Conservation (phyloP, 2,797 vertebrate genomes). For the Cheirogaleus major region DNA sequence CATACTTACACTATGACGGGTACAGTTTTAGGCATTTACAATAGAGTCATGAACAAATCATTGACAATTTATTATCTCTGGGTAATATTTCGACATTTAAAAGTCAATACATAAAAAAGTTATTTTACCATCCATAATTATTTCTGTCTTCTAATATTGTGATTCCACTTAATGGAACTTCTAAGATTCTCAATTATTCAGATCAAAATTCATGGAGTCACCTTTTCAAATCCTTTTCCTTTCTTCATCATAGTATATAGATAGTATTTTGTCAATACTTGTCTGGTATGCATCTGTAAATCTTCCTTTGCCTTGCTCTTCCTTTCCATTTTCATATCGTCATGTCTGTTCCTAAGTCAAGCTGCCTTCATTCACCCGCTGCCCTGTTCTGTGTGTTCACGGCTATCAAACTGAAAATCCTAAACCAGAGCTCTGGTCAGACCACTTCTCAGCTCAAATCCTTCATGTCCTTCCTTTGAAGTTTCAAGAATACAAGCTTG, state of each 20-base stretch:
- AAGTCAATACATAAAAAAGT: not conserved
- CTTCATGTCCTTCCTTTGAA: not conserved
- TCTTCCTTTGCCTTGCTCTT: not conserved
- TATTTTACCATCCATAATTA: not conserved
- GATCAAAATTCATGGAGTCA: not conserved
- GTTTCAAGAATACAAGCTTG: not conserved
- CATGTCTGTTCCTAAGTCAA: not conserved
- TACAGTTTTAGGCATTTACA: not conserved
- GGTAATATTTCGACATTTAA: not conserved
- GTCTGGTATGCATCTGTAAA: not conserved
- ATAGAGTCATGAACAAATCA: not conserved
- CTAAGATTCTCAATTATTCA: not conserved
- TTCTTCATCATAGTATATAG: fast-evolving
- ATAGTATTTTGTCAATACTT: not conserved
- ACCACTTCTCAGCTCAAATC: not conserved
- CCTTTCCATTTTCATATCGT: not conserved
- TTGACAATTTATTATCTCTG: not conserved
- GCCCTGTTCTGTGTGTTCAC: not conserved
- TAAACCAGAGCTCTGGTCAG: not conserved
- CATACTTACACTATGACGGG: not conserved
- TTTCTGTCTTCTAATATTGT: not conserved
- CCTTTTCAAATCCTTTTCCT: not conserved
- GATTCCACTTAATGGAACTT: not conserved
- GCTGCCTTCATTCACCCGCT: fast-evolving
- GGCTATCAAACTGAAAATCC: not conserved